These are phyloP conservation scores for Lasaia peninsularis DNA, from an alignment of 1,140 invertebrate genomes.

Conservation along the genomic window DNA sequence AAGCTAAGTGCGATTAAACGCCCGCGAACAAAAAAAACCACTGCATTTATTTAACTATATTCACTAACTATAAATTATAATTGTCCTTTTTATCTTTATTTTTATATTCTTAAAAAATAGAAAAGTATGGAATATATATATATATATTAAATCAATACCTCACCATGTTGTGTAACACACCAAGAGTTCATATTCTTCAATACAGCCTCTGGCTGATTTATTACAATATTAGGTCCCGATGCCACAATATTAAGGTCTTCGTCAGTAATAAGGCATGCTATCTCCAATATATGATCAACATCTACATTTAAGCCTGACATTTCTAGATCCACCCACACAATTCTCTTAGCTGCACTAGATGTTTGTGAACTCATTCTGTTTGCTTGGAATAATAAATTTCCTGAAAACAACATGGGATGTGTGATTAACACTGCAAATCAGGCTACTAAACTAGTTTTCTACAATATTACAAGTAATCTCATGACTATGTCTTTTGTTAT, in stretches of 20 bases:
- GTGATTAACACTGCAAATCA: not conserved
- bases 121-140: too few species aligned
- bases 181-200: constrained; percentile 90
- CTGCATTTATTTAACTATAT: too few species aligned
- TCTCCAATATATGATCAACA: constrained; percentile 90
- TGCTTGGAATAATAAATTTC: constrained; percentile 4
- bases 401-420: not conserved
- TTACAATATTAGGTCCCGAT: constrained; percentile 87
- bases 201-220: constrained; percentile 86
- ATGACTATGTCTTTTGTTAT: too few species aligned
- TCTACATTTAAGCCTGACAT: constrained; percentile 89
- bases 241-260: constrained; percentile 87
- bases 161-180: constrained; percentile 87
- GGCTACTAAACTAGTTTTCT: too few species aligned
- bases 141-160: constrained; percentile 78
- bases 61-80: too few species aligned
- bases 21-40: too few species aligned
- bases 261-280: constrained; percentile 93
- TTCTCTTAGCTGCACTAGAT: constrained; percentile 44
- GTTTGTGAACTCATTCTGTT: constrained; percentile 19
- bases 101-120: too few species aligned
- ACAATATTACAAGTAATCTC: too few species aligned
- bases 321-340: constrained; percentile 81
- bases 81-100: too few species aligned
- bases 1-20: too few species aligned